Conservation (phyloP, 1,140 invertebrate genomes). For the Sinella curviseta region DNA sequence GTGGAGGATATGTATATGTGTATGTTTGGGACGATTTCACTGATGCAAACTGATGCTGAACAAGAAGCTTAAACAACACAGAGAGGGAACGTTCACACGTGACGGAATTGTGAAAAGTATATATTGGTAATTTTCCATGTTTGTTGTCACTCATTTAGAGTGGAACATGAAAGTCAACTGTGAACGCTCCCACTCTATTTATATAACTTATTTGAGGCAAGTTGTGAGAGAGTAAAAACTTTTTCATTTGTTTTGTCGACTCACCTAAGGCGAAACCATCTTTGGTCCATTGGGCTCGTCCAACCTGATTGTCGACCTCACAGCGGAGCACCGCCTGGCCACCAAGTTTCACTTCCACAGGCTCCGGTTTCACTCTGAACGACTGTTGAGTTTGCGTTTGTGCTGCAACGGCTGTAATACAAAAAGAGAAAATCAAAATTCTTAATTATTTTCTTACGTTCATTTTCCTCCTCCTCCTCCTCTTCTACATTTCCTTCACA, state of each 20-base stretch:
- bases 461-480: too few species aligned
- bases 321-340: slow-evolving; percentile 58
- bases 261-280: slow-evolving; percentile 89
- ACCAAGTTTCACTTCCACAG: slow-evolving; percentile 43
- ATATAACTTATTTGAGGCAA: neutral
- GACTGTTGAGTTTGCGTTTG: slow-evolving; percentile 37
- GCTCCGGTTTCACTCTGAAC: slow-evolving; percentile 39
- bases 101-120: too few species aligned
- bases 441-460: slow-evolving; percentile 1
- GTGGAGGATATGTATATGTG: neutral
- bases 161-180: too few species aligned
- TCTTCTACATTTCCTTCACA: neutral
- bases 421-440: slow-evolving; percentile 13
- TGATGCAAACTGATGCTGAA: too few species aligned
- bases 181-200: neutral
- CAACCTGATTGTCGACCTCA: slow-evolving; percentile 77
- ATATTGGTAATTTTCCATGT: too few species aligned
- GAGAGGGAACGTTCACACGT: too few species aligned
- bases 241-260: slow-evolving; percentile 47
- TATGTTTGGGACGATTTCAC: too few species aligned
- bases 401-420: slow-evolving; percentile 30
- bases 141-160: too few species aligned
- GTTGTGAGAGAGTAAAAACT: neutral
- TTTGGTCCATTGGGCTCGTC: slow-evolving; percentile 90
- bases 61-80: too few species aligned